phyloP scores from a whole-genome alignment of 2,797 vertebrate genomes.

The Scleropages formosus region DNA sequence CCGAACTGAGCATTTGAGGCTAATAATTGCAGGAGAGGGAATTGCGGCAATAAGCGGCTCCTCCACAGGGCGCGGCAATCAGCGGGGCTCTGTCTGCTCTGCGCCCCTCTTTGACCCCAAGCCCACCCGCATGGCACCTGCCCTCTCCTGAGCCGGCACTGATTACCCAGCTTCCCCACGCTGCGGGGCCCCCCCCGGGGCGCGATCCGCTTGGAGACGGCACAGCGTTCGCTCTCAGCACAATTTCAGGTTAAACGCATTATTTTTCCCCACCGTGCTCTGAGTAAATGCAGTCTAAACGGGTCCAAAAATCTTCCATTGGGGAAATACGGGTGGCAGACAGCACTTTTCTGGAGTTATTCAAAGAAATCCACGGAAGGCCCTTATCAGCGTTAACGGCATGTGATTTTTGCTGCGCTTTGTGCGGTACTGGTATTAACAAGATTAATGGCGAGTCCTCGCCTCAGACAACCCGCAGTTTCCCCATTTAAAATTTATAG shows the following conservation, averaged over 20 bases:
- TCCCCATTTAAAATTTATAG: constrained; percentile 40
- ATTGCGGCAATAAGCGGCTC: not conserved
- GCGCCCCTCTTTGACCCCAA: not conserved
- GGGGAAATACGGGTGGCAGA: constrained; percentile 21
- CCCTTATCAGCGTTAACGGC: constrained; percentile 46
- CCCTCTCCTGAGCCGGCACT: not conserved
- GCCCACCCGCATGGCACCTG: not conserved
- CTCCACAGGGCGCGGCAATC: not conserved
- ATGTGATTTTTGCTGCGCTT: constrained; percentile 47
- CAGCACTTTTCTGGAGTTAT: constrained; percentile 20
- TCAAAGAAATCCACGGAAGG: constrained; percentile 36
- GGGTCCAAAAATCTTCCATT: constrained; percentile 22
- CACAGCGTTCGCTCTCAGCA: constrained; percentile 38
- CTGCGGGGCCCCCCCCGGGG: constrained; percentile 25
- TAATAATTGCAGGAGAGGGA: too few relatives aligned
- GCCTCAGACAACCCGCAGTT: constrained; percentile 35
- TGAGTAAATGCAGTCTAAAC: constrained; percentile 30
- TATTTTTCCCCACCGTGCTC: constrained; percentile 19
- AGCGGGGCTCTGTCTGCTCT: not conserved
- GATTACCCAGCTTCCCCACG: not conserved
- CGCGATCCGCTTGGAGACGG: constrained; percentile 17
- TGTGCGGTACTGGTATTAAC: constrained; percentile 45
- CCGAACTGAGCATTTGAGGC: not conserved
- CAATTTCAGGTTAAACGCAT: constrained; percentile 37
- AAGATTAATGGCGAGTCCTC: constrained; percentile 47